Conservation (phyloP, 2,113 vertebrate genomes). For the Tragulus kanchil region DNA sequence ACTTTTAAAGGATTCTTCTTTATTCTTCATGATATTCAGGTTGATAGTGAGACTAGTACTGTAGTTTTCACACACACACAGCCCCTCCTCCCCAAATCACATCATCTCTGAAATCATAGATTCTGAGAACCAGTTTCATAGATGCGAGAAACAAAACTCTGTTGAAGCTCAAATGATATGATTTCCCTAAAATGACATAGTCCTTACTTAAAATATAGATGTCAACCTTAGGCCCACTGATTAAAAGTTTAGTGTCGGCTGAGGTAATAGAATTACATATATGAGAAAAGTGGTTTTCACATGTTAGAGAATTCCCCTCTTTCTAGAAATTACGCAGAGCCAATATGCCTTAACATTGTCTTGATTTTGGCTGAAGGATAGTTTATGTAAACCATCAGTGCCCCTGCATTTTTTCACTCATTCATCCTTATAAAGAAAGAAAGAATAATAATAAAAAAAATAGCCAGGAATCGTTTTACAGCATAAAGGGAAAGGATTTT, state of each 20-base stretch:
- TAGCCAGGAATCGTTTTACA: neutral
- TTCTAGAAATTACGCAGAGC: neutral
- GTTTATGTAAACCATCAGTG: neutral
- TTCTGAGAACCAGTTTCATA: conserved; percentile 48
- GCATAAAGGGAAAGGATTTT: neutral
- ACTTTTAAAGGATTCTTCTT: conserved; percentile 35
- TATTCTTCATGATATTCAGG: conserved; percentile 28
- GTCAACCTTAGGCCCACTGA: conserved; percentile 3
- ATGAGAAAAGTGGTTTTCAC: conserved; percentile 56
- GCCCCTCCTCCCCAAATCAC: neutral
- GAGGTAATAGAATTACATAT: conserved; percentile 49
- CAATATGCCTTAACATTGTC: neutral
- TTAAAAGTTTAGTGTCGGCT: neutral
- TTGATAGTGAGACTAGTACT: neutral
- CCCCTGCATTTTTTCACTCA: conserved; percentile 27
- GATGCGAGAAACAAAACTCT: conserved; percentile 44
- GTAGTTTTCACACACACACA: neutral
- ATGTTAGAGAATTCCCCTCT: conserved; percentile 1
- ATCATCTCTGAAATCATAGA: neutral
- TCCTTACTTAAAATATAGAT: conserved; percentile 42
- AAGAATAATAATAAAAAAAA: neutral
- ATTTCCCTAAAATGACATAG: conserved; percentile 37
- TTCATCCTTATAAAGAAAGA: neutral
- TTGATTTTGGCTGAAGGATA: conserved; percentile 37
- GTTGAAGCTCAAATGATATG: conserved; percentile 7